phyloP scores from a whole-genome alignment of 2,797 vertebrate species.

The Malurus leucopterus region DNA sequence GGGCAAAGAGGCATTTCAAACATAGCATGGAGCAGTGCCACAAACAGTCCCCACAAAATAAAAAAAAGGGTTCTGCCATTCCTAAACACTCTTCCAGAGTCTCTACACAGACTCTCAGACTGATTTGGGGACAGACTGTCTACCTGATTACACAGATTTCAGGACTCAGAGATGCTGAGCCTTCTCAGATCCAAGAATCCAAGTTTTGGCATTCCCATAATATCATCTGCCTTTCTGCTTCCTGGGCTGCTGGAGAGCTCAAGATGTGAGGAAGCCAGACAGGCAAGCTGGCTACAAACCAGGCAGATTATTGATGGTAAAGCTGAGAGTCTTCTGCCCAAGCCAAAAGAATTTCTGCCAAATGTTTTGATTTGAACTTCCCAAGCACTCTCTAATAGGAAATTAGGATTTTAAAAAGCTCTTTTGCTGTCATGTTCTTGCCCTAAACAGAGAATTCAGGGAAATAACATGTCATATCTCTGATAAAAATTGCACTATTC shows the following conservation, averaged over 20 bases:
- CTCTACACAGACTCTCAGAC: neutral
- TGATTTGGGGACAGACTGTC: neutral
- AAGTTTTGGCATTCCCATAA: slow-evolving; percentile 7
- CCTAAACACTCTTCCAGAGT: neutral
- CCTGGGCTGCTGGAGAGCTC: neutral
- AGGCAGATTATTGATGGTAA: slow-evolving; percentile 10
- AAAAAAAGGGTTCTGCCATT: neutral
- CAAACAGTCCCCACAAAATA: neutral
- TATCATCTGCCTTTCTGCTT: slow-evolving; percentile 5
- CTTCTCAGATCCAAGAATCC: neutral
- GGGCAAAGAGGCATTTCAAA: neutral
- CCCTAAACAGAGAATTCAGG: neutral
- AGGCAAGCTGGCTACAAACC: slow-evolving; percentile 11
- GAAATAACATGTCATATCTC: neutral
- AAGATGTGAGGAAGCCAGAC: neutral
- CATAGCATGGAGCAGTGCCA: neutral
- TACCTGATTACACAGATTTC: neutral
- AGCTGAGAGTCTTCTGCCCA: slow-evolving; percentile 5
- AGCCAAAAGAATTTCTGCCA: slow-evolving; percentile 3
- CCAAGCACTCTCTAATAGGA: neutral
- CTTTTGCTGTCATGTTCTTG: neutral
- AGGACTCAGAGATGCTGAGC: neutral
- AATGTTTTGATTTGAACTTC: slow-evolving; percentile 26
- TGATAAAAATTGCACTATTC: neutral
- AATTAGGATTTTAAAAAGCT: neutral